Conservation (phyloP, 92 coral and sea anemone species). For the Zoanthus sansibaricus region DNA sequence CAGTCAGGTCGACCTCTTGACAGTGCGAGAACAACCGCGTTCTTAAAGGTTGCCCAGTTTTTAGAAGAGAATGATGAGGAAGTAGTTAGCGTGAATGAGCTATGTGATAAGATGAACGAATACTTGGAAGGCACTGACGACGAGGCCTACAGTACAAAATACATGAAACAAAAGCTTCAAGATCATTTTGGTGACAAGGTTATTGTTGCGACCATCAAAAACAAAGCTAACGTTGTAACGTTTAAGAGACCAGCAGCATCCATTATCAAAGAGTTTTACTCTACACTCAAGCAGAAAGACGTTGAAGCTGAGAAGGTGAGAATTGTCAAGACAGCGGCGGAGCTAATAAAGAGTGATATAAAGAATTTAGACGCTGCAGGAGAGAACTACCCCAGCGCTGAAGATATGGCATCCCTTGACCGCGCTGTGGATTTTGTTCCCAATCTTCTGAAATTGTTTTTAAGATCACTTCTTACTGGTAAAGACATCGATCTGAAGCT, state of each 20-base stretch:
- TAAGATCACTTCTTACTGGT: too few species aligned
- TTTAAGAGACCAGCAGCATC: constrained; percentile 11
- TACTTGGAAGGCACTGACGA: constrained; percentile 46
- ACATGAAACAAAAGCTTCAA: constrained; percentile 64
- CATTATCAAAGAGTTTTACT: too few species aligned
- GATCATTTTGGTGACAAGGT: constrained; percentile 70
- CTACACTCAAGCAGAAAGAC: too few species aligned
- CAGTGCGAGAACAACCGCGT: constrained; percentile 51
- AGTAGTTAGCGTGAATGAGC: background rate
- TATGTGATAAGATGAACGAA: constrained; percentile 2
- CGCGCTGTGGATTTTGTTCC: too few species aligned
- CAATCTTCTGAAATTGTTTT: too few species aligned
- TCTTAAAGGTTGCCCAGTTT: constrained; percentile 50
- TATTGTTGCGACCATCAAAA: constrained; percentile 12
- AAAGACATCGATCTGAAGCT: too few species aligned
- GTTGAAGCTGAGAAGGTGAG: too few species aligned
- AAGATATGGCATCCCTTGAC: too few species aligned
- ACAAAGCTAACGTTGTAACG: constrained; percentile 56
- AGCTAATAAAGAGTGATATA: background rate
- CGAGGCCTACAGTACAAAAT: constrained; percentile 45
- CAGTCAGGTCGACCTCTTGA: constrained; percentile 60
- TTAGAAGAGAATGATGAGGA: constrained; percentile 60
- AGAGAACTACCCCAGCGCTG: background rate
- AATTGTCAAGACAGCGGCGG: too few species aligned
- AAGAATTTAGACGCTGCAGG: background rate